A percentile compares a stretch with the other conserved stretches of the same genome.
Evolutionary conservation across 2,797 vertebrate genomes (phyloP).

Genomic region (Chaunax sp.): DNA sequence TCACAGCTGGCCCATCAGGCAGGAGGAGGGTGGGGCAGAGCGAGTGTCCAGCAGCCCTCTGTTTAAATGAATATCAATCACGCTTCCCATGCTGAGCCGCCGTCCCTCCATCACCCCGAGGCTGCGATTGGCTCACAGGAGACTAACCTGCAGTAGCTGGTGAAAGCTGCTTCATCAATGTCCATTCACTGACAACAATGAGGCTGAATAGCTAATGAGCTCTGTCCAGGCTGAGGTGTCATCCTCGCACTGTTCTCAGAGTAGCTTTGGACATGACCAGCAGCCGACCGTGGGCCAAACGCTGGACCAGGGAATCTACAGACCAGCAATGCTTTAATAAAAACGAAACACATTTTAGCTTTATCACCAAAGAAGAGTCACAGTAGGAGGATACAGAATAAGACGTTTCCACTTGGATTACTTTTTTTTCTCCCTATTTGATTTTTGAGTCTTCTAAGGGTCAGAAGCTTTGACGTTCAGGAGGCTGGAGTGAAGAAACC

Average conservation of each 20-base stretch:
- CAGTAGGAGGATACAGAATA: background rate
- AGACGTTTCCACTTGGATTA: conserved; percentile 45
- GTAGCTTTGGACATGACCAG: conserved; percentile 73
- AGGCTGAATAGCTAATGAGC: conserved; percentile 77
- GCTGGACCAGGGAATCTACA: conserved; percentile 35
- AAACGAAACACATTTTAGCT: conserved; percentile 17
- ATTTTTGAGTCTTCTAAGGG: conserved; percentile 10
- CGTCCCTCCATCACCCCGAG: conserved; percentile 13
- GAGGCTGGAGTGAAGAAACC: conserved; percentile 39
- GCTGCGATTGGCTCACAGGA: conserved; percentile 69
- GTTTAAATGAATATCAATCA: conserved; percentile 68
- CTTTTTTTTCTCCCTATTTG: conserved; percentile 21
- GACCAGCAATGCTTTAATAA: conserved; percentile 53
- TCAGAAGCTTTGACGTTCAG: conserved; percentile 38
- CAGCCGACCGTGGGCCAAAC: conserved; percentile 44
- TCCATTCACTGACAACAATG: conserved; percentile 75
- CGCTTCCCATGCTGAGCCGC: conserved; percentile 30
- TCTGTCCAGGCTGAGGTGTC: conserved; percentile 41
- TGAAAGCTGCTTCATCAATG: conserved; percentile 61
- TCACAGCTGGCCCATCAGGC: conserved; percentile 57
- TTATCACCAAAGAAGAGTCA: conserved; percentile 49
- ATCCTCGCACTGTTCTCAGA: conserved; percentile 45
- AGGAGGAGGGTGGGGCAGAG: conserved; percentile 17
- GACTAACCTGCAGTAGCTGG: conserved; percentile 65
- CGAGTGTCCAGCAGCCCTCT: conserved; percentile 28